Conservation (phyloP, 2,888 invertebrate species). For the Epistrophella euchroma region DNA sequence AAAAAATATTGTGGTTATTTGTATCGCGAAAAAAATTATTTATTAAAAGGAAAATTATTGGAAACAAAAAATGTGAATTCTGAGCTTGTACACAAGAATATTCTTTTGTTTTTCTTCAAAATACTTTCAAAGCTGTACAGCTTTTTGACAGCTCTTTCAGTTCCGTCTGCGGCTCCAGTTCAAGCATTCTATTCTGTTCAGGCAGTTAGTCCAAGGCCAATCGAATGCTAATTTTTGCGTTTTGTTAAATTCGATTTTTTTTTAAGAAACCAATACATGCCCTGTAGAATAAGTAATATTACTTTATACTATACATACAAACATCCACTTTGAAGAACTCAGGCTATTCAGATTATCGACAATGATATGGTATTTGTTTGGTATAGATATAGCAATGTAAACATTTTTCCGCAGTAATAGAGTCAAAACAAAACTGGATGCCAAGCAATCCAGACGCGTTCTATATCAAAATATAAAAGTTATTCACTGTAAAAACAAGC, state of each 20-base stretch:
- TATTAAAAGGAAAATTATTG: too few species aligned
- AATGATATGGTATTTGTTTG: conserved; percentile 30
- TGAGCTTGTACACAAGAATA: too few species aligned
- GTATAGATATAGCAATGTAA: conserved; percentile 32
- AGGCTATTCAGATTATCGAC: conserved; percentile 52
- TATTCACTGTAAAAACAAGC: not conserved
- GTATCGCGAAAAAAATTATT: too few species aligned
- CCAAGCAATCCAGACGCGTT: conserved; percentile 55
- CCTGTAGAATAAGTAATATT: not conserved
- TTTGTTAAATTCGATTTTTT: not conserved
- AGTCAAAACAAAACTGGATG: conserved; percentile 55
- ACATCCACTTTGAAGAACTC: conserved; percentile 6
- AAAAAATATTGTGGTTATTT: too few species aligned
- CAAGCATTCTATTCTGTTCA: too few species aligned
- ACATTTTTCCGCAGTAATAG: conserved; percentile 24
- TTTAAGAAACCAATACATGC: conserved; percentile 1
- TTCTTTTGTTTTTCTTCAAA: too few species aligned
- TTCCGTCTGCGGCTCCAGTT: too few species aligned
- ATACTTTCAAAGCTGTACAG: too few species aligned
- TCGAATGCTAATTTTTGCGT: too few species aligned
- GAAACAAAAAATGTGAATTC: too few species aligned
- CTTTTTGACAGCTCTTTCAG: too few species aligned
- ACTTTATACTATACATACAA: not conserved
- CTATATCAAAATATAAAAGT: conserved; percentile 14
- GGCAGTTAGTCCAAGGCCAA: too few species aligned